Evolutionary conservation across 2,797 vertebrate species (phyloP), one percentile per base, ranked within the genome.

Genomic region (Hydrocynus forskahlii): DNA sequence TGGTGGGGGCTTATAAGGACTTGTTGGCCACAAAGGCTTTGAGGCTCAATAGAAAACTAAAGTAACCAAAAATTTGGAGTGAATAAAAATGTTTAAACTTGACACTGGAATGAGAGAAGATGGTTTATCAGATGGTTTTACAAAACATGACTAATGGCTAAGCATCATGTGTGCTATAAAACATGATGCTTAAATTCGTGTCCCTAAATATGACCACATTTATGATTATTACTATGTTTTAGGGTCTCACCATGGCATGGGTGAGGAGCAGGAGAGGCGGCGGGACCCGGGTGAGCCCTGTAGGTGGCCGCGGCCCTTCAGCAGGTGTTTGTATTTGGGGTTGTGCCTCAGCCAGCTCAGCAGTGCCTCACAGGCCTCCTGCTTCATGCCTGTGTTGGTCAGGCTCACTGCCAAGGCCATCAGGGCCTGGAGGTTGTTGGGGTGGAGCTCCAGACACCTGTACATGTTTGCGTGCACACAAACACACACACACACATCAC

Each of bases 381-480:
- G 95, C 75, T 96, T 96, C 85, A 97, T 97, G 55, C 97, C 96
- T 0, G 96, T 99, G 90, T 99, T 99, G 80, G 98, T 99, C 23
- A 97, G 97, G 88, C 97, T 99, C 86, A 99, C 98, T 35, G 98
- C 97, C 92, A 99, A 88, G 29, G 96, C 97, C 96, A 98, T 96
- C 86, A 99, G 94, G 3, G 97, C 98, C 84, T 94, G 92, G 66
- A 99, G 89, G 89, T 99, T 98, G 93, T 97, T 98, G 83, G 97
- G 97, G 92, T 99, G 97, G 88, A 99, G 94, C 90, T 99, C 97
- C 91, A 99, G 94, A 91, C 97, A 99, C 93, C 97, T 96, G 92
- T 84, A 91, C 75, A 78, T 19, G 29, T 29, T 29, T 29, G 29
- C 71, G 57, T 78, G 76, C 66, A 13, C 78, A 83, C 76, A 79